Percentiles rank a stretch among this genome's conserved stretches.
These are phyloP conservation scores for Chionodraco myersi DNA, from an alignment of 2,113 vertebrate genomes.

Conservation along the genomic window DNA sequence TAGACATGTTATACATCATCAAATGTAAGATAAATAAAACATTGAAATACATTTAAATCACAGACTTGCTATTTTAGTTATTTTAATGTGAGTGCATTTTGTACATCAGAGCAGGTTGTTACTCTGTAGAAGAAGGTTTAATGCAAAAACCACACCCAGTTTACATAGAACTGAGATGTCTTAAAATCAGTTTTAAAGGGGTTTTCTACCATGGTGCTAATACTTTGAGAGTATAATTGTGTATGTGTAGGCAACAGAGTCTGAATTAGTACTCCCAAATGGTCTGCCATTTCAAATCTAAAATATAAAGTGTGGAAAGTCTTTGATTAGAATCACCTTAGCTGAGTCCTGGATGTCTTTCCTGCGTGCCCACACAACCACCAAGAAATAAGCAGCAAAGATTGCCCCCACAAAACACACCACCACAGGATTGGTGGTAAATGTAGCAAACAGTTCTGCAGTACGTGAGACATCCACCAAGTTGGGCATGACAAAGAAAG, in stretches of 20 bases:
- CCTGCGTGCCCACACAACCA: constrained; percentile 90
- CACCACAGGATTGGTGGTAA: constrained; percentile 91
- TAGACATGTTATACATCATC: not conserved
- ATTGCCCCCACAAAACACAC: constrained; percentile 91
- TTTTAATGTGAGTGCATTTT: not conserved
- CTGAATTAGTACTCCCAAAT: not conserved
- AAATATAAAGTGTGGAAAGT: not conserved
- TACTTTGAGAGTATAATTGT: no score
- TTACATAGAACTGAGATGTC: not conserved
- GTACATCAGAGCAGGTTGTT: not conserved
- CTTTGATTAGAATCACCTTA: constrained; percentile 83
- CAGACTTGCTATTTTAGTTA: not conserved
- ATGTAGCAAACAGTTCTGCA: constrained; percentile 90
- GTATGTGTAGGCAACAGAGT: not conserved
- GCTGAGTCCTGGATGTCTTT: constrained; percentile 91
- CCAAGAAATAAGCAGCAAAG: constrained; percentile 87
- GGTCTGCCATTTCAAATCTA: not conserved
- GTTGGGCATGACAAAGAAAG: constrained; percentile 93
- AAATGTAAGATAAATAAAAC: not conserved
- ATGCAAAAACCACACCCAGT: not conserved
- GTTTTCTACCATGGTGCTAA: no score
- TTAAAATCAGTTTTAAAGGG: no score
- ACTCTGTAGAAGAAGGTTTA: not conserved
- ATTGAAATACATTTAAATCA: not conserved
- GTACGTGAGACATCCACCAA: constrained; percentile 88